Evolutionary conservation across 2,113 vertebrate genomes (phyloP).

Genomic region (Brachypodius melanocephalos): DNA sequence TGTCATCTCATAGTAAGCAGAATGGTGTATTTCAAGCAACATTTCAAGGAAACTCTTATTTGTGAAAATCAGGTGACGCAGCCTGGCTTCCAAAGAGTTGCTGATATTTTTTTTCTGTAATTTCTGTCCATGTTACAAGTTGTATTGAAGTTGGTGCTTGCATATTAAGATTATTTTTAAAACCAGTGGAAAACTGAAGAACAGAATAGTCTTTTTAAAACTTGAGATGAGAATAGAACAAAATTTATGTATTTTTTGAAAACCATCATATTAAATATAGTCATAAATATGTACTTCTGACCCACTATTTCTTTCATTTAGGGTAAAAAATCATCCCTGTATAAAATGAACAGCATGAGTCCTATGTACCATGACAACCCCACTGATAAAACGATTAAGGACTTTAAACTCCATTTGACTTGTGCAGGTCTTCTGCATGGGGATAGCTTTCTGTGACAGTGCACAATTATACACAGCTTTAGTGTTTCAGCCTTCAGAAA

Average conservation of each 20-base stretch:
- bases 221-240: neutral
- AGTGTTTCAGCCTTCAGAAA: conserved; percentile 53
- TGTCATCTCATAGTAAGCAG: neutral
- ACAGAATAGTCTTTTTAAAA: neutral
- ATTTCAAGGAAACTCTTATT: neutral
- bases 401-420: conserved; percentile 37
- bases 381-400: neutral
- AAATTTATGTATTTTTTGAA: neutral
- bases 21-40: neutral
- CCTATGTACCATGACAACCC: neutral
- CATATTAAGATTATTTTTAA: neutral
- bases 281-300: neutral
- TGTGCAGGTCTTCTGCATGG: neutral
- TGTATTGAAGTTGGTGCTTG: neutral
- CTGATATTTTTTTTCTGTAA: neutral
- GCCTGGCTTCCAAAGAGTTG: neutral
- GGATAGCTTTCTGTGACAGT: neutral
- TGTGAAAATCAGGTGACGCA: neutral
- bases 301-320: neutral
- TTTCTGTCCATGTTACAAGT: neutral
- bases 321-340: neutral
- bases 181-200: neutral
- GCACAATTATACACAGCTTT: conserved; percentile 38
- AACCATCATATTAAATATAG: neutral
- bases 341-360: neutral